A percentile compares a stretch with the other conserved stretches of the same genome.
Conservation (phyloP, 2,888 invertebrate species). For the Tipula lateralis region DNA sequence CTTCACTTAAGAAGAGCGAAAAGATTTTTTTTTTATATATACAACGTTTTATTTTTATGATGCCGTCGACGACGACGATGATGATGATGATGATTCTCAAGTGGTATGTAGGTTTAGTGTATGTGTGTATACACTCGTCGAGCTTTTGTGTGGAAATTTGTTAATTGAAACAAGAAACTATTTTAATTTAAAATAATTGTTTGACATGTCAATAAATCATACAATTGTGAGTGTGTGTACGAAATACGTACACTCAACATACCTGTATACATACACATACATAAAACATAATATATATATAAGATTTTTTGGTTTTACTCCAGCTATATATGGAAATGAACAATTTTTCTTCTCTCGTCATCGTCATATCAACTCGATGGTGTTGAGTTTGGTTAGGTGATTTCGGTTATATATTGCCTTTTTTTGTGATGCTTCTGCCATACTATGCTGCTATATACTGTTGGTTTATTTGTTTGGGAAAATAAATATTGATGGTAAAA, state of each 20-base stretch:
- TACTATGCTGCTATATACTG: background rate
- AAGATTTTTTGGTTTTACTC: background rate
- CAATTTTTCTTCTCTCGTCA: background rate
- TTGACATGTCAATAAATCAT: slow-evolving; percentile 24
- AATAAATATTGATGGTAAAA: background rate
- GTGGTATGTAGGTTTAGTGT: background rate
- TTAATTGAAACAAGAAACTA: slow-evolving; percentile 24
- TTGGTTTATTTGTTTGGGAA: background rate
- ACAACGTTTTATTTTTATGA: background rate
- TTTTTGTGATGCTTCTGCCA: background rate
- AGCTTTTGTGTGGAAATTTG: background rate
- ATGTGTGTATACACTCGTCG: too few species aligned
- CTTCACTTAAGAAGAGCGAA: background rate
- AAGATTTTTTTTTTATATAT: background rate
- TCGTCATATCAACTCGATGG: background rate
- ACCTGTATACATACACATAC: background rate
- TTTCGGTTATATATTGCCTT: background rate
- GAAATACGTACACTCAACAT: background rate
- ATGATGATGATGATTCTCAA: slow-evolving; percentile 11
- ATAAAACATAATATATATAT: background rate
- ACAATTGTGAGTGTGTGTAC: background rate
- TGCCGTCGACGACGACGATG: background rate
- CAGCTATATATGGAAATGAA: background rate
- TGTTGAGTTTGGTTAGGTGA: background rate
- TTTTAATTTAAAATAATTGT: slow-evolving; percentile 24